phyloP scores from a whole-genome alignment of 2,888 invertebrate species.

The Diarsia rubi region DNA sequence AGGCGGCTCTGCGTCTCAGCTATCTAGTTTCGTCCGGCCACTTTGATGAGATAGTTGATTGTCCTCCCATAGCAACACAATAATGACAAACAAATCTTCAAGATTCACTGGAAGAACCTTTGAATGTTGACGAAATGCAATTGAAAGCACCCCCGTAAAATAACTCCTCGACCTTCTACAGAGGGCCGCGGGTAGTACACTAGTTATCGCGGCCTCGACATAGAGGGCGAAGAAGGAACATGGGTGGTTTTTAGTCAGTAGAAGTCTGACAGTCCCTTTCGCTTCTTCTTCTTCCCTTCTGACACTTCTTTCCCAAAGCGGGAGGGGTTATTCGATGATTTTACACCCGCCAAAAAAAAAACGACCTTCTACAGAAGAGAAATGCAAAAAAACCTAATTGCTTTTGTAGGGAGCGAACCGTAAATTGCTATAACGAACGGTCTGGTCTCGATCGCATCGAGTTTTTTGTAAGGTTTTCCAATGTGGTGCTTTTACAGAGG shows the following conservation, averaged over 20 bases:
- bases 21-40: no score
- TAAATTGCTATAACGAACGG: slow-evolving; percentile 49
- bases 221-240: no score
- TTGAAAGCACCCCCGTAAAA: slow-evolving; percentile 10
- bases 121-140: slow-evolving; percentile 18
- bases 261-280: no score
- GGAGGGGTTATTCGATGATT: no score
- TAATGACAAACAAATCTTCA: background rate
- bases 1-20: no score
- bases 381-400: slow-evolving; percentile 25
- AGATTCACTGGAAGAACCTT: background rate
- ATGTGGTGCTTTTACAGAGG: slow-evolving; percentile 32
- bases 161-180: slow-evolving; percentile 14
- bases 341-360: no score
- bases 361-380: background rate
- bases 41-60: no score
- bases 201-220: no score
- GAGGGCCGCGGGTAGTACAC: no score
- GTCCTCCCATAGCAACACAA: background rate
- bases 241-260: no score
- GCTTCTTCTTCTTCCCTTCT: no score
- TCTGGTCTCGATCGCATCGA: slow-evolving; percentile 32
- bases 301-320: no score
- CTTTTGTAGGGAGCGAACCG: slow-evolving; percentile 43
- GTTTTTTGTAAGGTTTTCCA: slow-evolving; percentile 55